Percentiles rank a stretch among this genome's conserved stretches.
Conservation (phyloP, 2,113 vertebrate genomes). For the Cariama cristata region DNA sequence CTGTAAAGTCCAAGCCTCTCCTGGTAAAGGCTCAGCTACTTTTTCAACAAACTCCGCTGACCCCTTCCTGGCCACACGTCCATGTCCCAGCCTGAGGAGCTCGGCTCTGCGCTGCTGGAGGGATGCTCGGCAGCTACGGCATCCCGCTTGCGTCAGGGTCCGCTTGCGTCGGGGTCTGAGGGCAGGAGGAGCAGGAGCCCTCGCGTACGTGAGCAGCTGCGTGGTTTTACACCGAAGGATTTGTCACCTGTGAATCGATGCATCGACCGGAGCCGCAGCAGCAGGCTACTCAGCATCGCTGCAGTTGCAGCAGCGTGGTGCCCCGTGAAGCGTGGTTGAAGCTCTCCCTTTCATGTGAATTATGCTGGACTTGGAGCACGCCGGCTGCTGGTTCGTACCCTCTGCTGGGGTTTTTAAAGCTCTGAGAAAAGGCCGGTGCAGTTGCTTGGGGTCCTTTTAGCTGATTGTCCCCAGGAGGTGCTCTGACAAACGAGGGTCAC, state of each 20-base stretch:
- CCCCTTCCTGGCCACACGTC: background rate
- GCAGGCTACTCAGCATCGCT: accelerated
- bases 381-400: accelerated
- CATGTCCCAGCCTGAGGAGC: background rate
- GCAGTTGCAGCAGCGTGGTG: accelerated
- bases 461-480: background rate
- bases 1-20: background rate
- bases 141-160: accelerated
- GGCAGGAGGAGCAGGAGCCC: background rate
- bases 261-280: accelerated
- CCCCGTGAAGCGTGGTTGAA: background rate
- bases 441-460: background rate
- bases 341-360: background rate
- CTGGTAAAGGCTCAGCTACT: background rate
- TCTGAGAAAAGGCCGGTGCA: background rate
- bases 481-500: background rate
- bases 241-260: background rate
- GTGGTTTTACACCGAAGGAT: background rate
- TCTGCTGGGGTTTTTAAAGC: background rate
- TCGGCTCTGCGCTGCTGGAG: background rate
- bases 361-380: background rate
- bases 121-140: background rate
- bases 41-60: no score
- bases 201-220: accelerated
- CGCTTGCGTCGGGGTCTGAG: background rate